Base-by-base conservation (phyloP, 2,113 vertebrate species). In the Ophiodon elongatus region DNA sequence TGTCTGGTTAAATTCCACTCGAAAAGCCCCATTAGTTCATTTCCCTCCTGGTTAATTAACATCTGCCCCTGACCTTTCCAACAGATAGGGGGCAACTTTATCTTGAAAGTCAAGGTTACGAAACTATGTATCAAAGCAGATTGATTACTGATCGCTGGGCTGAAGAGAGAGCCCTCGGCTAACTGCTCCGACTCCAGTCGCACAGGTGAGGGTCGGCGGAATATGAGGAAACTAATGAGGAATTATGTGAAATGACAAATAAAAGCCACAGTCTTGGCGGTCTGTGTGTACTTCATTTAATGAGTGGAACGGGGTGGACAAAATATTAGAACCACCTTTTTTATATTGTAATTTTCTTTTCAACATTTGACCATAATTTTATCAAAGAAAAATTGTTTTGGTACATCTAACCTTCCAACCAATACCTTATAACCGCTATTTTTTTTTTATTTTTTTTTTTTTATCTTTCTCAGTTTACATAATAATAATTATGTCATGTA, bases 11-110 rank as follows among this genome's bases (percentile, higher is more conserved):
- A 96, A 96, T 95, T 94, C 91, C 94, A 96, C 87, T 91, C 76
- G 84, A 92, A 95, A 95, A 95, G 87, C 75, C 87, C 89, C 86
- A 90, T 94, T 95, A 93, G 94, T 96, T 96, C 92, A 97, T 97
- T 97, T 96, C 90, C 93, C 96, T 96, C 92, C 93, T 93, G 95
- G 95, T 96, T 97, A 97, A 97, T 97, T 97, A 97, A 96, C 95
- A 95, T 94, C 94, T 94, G 92, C 91, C 93, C 91, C 84, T 96
- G 95, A 96, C 94, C 95, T 96, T 96, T 96, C 93, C 87, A 89
- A 94, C 47, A 91, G 92, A 95, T 93, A 96, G 94, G 92, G 56
- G 95, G 92, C 88, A 95, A 95, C 96, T 96, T 96, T 94, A 96
- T 95, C 93, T 94, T 95, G 89, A 96, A 95, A 95, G 95, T 91